Percentiles rank a stretch among this genome's conserved stretches.
Evolutionary conservation across 2,888 invertebrate genomes (phyloP).

Genomic region (Synanthedon tipuliformis): DNA sequence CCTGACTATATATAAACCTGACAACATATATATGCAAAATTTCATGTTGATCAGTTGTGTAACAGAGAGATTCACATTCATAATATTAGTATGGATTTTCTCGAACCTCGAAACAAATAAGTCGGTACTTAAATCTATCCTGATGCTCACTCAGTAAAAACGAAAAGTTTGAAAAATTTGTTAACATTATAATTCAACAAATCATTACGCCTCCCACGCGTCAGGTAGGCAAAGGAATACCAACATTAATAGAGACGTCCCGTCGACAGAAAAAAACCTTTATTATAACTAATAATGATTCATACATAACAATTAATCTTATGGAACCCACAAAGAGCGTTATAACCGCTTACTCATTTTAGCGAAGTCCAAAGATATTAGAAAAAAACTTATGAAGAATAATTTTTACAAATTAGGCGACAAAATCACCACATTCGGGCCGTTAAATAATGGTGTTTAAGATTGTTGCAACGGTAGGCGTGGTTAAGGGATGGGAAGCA

Average conservation of each 20-base stretch:
- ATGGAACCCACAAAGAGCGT: slow-evolving; percentile 39
- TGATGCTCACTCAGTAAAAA: slow-evolving; percentile 1
- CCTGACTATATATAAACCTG: no score
- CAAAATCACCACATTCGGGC: slow-evolving; percentile 55
- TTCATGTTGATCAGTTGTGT: no score
- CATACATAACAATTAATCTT: slow-evolving; percentile 55
- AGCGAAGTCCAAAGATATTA: slow-evolving; percentile 29
- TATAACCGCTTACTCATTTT: slow-evolving; percentile 61
- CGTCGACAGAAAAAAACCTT: slow-evolving; percentile 29
- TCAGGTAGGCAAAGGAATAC: slow-evolving; percentile 28
- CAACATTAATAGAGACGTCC: slow-evolving; percentile 48
- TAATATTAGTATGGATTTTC: no score
- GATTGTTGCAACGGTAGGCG: slow-evolving; percentile 18
- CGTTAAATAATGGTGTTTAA: slow-evolving; percentile 43
- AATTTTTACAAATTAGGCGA: slow-evolving; percentile 65
- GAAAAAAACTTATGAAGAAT: slow-evolving; percentile 27
- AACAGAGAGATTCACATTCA: no score
- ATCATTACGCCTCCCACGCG: slow-evolving; percentile 45
- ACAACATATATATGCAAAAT: no score
- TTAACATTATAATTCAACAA: slow-evolving; percentile 30
- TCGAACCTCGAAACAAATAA: no score
- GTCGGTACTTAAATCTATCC: no score
- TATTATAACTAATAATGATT: slow-evolving; percentile 28
- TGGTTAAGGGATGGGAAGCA: slow-evolving; percentile 18
- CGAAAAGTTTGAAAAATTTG: slow-evolving; percentile 15